phyloP scores from a whole-genome alignment of 2,113 vertebrate genomes.

The Ictalurus furcatus region DNA sequence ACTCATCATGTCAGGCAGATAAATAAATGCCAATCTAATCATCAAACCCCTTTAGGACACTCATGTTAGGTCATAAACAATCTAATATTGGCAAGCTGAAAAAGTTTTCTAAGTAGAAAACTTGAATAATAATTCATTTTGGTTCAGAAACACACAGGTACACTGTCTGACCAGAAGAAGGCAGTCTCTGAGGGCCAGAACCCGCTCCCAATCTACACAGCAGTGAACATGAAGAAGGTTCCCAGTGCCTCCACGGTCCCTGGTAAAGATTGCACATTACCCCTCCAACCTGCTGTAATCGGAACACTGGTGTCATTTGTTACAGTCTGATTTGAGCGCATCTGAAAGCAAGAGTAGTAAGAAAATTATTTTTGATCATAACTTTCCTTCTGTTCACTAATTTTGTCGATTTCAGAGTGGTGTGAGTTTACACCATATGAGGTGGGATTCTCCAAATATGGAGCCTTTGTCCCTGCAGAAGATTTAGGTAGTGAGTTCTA shows the following conservation, averaged over 20 bases:
- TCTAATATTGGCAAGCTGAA: no score
- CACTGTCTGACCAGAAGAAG: conserved; percentile 76
- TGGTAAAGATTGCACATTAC: conserved; percentile 45
- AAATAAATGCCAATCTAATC: no score
- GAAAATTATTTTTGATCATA: conserved; percentile 64
- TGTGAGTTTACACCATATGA: conserved; percentile 85
- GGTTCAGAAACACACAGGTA: conserved; percentile 71
- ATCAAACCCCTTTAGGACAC: no score
- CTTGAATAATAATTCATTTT: neutral
- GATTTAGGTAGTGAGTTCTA: conserved; percentile 86
- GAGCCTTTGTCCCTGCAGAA: conserved; percentile 76
- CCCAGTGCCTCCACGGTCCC: conserved; percentile 47
- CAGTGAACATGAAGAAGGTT: conserved; percentile 81
- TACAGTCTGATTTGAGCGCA: neutral
- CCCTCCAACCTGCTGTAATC: neutral
- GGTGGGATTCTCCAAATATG: conserved; percentile 83
- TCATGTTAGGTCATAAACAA: no score
- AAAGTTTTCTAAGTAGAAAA: neutral
- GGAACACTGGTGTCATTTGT: neutral
- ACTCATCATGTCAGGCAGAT: no score
- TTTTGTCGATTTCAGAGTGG: conserved; percentile 75
- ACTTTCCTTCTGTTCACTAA: neutral
- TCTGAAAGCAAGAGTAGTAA: conserved; percentile 50
- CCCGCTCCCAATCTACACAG: conserved; percentile 83
- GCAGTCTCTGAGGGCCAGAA: conserved; percentile 80